Evolutionary conservation across 2,113 vertebrate species (phyloP).

Genomic region (Heterotis niloticus): DNA sequence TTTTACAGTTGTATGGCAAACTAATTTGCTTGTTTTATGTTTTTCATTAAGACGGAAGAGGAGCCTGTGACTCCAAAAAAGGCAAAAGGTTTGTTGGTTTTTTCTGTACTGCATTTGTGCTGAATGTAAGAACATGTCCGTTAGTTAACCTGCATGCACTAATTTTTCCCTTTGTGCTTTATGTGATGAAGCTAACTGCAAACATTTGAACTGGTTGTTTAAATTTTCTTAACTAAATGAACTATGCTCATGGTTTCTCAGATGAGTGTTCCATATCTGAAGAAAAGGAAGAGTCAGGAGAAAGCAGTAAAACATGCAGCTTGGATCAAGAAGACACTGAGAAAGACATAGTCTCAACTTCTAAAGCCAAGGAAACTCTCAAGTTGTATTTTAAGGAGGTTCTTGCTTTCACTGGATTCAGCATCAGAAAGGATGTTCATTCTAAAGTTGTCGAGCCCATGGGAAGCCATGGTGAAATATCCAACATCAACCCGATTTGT

Average conservation of each 20-base stretch:
- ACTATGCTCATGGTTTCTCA: background rate
- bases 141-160: background rate
- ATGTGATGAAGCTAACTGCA: no score
- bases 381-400: constrained; percentile 77
- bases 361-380: constrained; percentile 64
- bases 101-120: background rate
- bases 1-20: background rate
- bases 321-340: constrained; percentile 40
- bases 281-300: constrained; percentile 29
- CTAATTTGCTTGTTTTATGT: constrained; percentile 13
- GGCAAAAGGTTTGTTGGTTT: constrained; percentile 78
- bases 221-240: no score
- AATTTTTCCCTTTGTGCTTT: no score
- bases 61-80: constrained; percentile 83
- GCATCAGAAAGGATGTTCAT: constrained; percentile 71
- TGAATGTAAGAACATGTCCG: background rate
- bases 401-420: constrained; percentile 75
- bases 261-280: constrained; percentile 29
- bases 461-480: constrained; percentile 68
- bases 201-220: no score
- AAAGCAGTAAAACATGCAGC: constrained; percentile 36
- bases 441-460: constrained; percentile 75
- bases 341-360: constrained; percentile 49
- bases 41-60: constrained; percentile 72
- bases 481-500: constrained; percentile 55